phyloP scores from a whole-genome alignment of 2,113 vertebrate genomes.

The Chaetura pelagica region DNA sequence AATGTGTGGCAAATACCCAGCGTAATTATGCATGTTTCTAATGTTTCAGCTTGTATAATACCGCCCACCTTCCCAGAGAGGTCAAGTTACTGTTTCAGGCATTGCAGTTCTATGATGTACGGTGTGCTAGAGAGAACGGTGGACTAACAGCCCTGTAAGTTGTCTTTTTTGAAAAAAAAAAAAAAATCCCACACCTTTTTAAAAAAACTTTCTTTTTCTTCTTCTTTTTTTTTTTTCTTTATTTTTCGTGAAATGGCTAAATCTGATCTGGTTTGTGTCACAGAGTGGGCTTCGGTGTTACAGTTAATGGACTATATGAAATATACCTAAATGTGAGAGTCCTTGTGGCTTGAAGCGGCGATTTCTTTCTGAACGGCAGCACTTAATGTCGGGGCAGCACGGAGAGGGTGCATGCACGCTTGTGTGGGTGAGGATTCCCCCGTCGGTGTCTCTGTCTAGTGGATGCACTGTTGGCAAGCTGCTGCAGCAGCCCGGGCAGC shows the following conservation, averaged over 20 bases:
- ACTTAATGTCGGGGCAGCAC: neutral
- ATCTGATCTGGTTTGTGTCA: neutral
- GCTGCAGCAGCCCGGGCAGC: accelerated
- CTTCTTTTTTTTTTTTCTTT: neutral
- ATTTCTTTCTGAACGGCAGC: neutral
- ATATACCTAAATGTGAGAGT: neutral
- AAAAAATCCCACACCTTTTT: too few species aligned
- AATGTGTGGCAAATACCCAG: constrained; percentile 48
- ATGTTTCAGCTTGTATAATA: constrained; percentile 69
- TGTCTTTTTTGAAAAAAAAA: neutral
- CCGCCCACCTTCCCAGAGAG: constrained; percentile 68
- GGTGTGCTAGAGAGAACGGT: neutral
- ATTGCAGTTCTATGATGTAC: constrained; percentile 32
- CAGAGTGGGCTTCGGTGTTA: neutral
- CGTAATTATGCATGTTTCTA: constrained; percentile 70
- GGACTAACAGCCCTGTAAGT: constrained; percentile 34
- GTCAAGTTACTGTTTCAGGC: constrained; percentile 66
- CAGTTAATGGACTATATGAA: neutral
- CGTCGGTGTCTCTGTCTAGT: accelerated
- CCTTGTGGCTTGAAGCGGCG: neutral
- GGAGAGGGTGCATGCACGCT: neutral
- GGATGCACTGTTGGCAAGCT: neutral
- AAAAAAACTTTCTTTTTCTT: too few species aligned
- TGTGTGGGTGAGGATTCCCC: neutral
- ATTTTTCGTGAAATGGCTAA: neutral